Base-by-base conservation (phyloP, 1,140 invertebrate genomes). In the Bombus pascuorum region DNA sequence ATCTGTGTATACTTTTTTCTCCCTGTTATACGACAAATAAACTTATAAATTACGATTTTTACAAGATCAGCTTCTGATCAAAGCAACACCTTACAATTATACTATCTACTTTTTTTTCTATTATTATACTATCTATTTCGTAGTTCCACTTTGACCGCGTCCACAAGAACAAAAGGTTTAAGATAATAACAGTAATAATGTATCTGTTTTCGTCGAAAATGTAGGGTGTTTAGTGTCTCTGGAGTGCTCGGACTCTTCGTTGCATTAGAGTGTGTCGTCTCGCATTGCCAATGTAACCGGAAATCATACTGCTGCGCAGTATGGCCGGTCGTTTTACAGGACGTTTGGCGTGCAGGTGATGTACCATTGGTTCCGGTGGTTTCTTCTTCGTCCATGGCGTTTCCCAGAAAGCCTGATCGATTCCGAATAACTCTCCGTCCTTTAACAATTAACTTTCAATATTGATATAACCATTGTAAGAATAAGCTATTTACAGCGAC, bases 231-330 rank as follows among this genome's bases (percentile, higher is more conserved):
- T 6, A 32, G 5, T 15, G n/a, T 32, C n/a, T 66, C 15, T 66
- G n/a, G 62, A 66, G 62, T 6, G 62, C n/a, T 13, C 0, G 0
- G 2, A 66, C 13, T 22, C 37, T 81, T 18, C 22, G 15, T 6
- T 1, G 8, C 0, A 78, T 25, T 13, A 8, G 1, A 5, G 39
- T 13, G 28, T 73, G 12, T 65, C 86, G 59, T 4, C 25, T 79
- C 13, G 0, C 1, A 47, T 73, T 68, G 57, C 86, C 81, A 15
- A 37, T 25, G 18, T 8, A 13, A 42, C 86, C 86, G 74, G 86
- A 87, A 37, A 87, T 53, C 75, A 87, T 87, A 70, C 81, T 87
- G 81, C 81, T 87, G 6, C 86, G 66, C 32, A 87, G 5, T 25
- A 82, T 2, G 4, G 18, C 75, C 0, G 74, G 74, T 6, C 81